phyloP scores from a whole-genome alignment of 2,797 vertebrate genomes.

The Argyrosomus regius region DNA sequence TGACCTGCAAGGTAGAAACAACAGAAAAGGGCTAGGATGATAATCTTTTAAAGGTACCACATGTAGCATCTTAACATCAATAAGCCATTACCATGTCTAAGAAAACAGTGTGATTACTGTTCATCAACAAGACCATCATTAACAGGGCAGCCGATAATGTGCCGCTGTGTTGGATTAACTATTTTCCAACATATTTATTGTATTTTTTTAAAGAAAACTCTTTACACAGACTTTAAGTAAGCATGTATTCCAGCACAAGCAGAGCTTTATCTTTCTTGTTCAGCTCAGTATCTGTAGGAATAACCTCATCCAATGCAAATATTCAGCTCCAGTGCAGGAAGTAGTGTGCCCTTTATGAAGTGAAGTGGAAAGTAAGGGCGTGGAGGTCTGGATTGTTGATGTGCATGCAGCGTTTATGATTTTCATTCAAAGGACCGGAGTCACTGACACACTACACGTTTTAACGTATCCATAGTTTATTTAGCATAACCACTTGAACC shows the following conservation, averaged over 20 bases:
- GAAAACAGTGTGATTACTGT: constrained; percentile 4
- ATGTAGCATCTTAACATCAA: constrained; percentile 8
- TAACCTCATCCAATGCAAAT: background rate
- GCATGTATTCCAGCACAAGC: background rate
- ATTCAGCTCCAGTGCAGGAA: background rate
- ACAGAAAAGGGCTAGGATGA: background rate
- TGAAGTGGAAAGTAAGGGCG: constrained; percentile 4
- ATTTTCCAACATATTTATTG: too few relatives aligned
- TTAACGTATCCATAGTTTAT: too few relatives aligned
- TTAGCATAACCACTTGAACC: background rate
- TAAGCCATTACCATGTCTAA: constrained; percentile 19
- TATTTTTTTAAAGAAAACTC: too few relatives aligned
- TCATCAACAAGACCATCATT: constrained; percentile 16
- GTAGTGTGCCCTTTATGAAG: background rate
- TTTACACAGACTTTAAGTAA: too few relatives aligned
- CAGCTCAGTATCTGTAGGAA: background rate
- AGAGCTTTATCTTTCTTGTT: background rate
- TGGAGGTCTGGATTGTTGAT: constrained; percentile 12
- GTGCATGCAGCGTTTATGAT: background rate
- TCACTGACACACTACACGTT: background rate
- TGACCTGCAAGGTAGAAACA: background rate
- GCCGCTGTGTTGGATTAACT: background rate
- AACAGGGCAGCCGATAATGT: constrained; percentile 16
- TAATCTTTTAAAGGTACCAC: background rate
- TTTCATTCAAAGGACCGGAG: background rate